These are phyloP conservation scores for Phylloscopus trochilus DNA, from an alignment of 2,113 vertebrate species.

Conservation along the genomic window DNA sequence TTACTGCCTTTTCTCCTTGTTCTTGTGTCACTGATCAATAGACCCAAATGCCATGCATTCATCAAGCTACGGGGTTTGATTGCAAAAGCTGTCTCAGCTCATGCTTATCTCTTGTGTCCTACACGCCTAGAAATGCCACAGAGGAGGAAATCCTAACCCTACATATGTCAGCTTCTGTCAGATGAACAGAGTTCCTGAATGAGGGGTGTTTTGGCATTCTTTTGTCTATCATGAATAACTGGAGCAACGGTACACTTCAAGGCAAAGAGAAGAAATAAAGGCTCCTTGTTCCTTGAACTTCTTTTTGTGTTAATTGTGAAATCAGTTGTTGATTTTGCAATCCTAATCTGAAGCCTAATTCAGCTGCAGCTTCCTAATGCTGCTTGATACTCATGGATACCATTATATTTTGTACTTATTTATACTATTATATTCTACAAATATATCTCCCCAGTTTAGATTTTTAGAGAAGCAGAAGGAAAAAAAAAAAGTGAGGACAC, in stretches of 20 bases:
- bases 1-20: slow-evolving; percentile 70
- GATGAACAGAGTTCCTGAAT: background rate
- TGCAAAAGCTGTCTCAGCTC: slow-evolving; percentile 59
- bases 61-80: slow-evolving; percentile 61
- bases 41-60: slow-evolving; percentile 80
- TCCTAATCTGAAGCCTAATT: slow-evolving; percentile 41
- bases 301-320: slow-evolving; percentile 49
- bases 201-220: background rate
- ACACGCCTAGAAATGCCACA: slow-evolving; percentile 69
- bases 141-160: slow-evolving; percentile 62
- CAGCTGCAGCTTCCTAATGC: background rate
- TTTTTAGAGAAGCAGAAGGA: background rate
- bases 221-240: slow-evolving; percentile 8
- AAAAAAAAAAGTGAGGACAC: rapidly evolving
- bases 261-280: slow-evolving; percentile 18
- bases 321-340: slow-evolving; percentile 70
- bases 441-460: background rate
- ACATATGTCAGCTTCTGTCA: slow-evolving; percentile 59
- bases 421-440: background rate
- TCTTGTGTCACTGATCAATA: slow-evolving; percentile 82
- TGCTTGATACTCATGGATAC: background rate
- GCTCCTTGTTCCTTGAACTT: background rate
- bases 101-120: slow-evolving; percentile 61
- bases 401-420: background rate
- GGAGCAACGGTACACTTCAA: background rate